Evolutionary conservation across 2,888 invertebrate species (phyloP), one percentile per base, ranked within the genome.

Genomic region (Poecilobothrus nobilitatus): DNA sequence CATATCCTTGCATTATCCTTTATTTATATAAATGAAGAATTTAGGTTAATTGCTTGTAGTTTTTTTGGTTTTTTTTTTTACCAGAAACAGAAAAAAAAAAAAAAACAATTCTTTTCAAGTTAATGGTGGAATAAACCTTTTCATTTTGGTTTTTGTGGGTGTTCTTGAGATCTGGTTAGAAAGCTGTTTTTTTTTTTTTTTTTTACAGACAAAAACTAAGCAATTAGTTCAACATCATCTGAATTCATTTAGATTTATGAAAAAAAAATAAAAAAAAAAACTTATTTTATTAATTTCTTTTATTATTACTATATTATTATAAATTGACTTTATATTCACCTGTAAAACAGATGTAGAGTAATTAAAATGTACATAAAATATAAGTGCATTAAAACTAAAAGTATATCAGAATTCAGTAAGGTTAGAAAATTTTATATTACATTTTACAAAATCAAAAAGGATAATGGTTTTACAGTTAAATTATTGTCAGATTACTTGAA

Each of bases 201-300:
- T n/a, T n/a, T n/a, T n/a, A n/a, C n/a, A 44, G 44, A 53, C 12
- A 12, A 12, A n/a, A 6, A 53, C 2, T 6, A 18, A 53, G 53
- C 53, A 53, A 53, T 53, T 53, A 53, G 53, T 53, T 53, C 53
- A 53, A 18, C 53, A 53, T 53, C 53, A 53, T n/a, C 15, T 53
- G 53, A 15, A 53, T 53, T 53, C 18, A 9, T 53, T 53, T 53
- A 53, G 41, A 41, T 41, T 41, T 41, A 27, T 27, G 27, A 27
- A 27, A 27, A 27, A 27, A 37, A 37, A 37, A 37, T 3, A 8
- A 10, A 5, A 5, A 5, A 5, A 7, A 12, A 12, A 37, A 37
- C 37, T 37, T 8, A 10, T 37, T 37, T 37, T 37, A 18, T 53
- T 44, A 10, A 9, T 53, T 53, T 53, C 7, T 53, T 53, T 53